A percentile compares a stretch with the other conserved stretches of the same genome.
Evolutionary conservation across 2,888 invertebrate genomes (phyloP).

Genomic region (Lysandra coridon): DNA sequence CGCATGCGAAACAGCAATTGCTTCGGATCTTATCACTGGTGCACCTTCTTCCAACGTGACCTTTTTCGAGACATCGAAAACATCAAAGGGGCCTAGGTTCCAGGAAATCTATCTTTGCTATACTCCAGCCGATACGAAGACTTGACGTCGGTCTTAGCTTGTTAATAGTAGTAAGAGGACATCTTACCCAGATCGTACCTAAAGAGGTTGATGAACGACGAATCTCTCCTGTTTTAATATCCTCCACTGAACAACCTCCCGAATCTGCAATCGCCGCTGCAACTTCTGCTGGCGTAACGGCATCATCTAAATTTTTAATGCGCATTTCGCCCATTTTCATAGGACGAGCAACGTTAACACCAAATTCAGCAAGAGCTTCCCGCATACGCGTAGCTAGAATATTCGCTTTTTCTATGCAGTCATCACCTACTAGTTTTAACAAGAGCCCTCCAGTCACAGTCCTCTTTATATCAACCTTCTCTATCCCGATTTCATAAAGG

Average conservation of each 20-base stretch:
- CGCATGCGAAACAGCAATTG: conserved; percentile 1
- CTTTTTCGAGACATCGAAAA: neutral
- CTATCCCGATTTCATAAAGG: conserved; percentile 3
- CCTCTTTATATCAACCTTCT: neutral
- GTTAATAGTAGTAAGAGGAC: conserved; percentile 19
- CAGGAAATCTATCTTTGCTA: neutral
- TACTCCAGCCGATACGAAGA: neutral
- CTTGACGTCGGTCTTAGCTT: neutral
- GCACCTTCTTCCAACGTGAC: neutral
- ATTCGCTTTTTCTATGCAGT: neutral
- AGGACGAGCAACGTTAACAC: neutral
- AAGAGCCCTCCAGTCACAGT: neutral
- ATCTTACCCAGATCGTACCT: conserved; percentile 31
- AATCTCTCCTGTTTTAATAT: conserved; percentile 29
- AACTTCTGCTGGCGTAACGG: neutral
- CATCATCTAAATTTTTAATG: neutral
- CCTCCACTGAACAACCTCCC: neutral
- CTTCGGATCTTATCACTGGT: neutral
- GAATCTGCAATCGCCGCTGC: neutral
- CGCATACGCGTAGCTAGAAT: neutral
- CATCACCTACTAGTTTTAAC: neutral
- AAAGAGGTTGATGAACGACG: conserved; percentile 14
- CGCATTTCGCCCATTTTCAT: neutral
- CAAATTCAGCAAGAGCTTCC: neutral
- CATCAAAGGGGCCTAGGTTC: neutral